phyloP scores from a whole-genome alignment of 2,113 vertebrate genomes.

The Pluvialis apricaria region DNA sequence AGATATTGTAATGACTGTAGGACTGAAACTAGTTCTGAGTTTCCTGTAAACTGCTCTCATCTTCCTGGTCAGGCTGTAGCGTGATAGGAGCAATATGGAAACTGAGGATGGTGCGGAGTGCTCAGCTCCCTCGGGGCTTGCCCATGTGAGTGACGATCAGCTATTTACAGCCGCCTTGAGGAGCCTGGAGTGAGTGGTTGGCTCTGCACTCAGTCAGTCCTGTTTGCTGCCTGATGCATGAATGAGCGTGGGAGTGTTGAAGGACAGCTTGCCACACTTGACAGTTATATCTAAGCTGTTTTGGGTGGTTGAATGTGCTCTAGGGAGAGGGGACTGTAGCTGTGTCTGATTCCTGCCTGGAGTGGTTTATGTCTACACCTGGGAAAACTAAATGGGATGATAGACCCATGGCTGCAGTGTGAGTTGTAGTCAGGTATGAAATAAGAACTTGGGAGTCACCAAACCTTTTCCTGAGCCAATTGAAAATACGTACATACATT shows the following conservation, averaged over 20 bases:
- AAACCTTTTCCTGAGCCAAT: not conserved
- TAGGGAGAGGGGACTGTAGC: not conserved
- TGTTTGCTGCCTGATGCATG: not conserved
- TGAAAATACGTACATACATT: not conserved
- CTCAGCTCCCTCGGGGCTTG: fast-evolving
- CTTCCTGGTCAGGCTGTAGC: not conserved
- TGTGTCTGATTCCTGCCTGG: not conserved
- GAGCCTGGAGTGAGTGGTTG: not conserved
- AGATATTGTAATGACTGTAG: not conserved
- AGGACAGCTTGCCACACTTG: not conserved
- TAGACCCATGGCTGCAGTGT: not conserved
- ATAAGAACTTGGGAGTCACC: not conserved
- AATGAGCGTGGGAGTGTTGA: not conserved
- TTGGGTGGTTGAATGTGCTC: not conserved
- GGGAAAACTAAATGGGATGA: not conserved
- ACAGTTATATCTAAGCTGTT: not conserved
- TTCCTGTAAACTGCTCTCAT: not conserved
- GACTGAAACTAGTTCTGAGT: not conserved
- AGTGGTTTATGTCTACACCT: not conserved
- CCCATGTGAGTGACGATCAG: fast-evolving
- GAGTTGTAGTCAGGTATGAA: not conserved
- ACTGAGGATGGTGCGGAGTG: not conserved
- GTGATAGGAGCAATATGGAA: fast-evolving
- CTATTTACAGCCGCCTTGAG: not conserved
- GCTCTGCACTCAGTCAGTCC: not conserved